These are phyloP conservation scores for Rhinopomastus cyanomelas DNA, from an alignment of 2,113 vertebrate species.

Conservation along the genomic window DNA sequence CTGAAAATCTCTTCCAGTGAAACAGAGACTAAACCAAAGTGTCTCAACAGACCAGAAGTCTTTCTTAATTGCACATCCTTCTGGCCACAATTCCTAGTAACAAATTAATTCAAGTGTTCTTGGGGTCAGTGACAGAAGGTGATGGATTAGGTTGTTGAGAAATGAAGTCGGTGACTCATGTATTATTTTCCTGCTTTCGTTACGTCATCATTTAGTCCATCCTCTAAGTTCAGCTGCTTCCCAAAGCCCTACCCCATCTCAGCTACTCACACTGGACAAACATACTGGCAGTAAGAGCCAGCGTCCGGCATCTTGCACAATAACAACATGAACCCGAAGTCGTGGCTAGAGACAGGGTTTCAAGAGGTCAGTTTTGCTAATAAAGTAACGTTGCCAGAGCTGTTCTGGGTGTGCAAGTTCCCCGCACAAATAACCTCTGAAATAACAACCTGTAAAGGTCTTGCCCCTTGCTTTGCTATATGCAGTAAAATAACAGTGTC, in stretches of 20 bases:
- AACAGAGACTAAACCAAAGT: neutral
- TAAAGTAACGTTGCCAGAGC: neutral
- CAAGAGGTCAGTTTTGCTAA: neutral
- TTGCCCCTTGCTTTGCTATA: neutral
- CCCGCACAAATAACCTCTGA: neutral
- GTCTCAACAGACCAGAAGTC: conserved; percentile 12
- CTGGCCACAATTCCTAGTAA: neutral
- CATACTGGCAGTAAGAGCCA: neutral
- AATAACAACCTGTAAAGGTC: neutral
- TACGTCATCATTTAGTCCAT: neutral
- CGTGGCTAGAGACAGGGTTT: neutral
- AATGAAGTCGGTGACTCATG: neutral
- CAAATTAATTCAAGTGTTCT: conserved; percentile 4
- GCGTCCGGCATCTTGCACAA: neutral
- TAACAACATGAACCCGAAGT: neutral
- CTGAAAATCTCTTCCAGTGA: neutral
- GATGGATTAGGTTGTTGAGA: neutral
- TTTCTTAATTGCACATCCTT: conserved; percentile 29
- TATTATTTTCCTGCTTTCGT: neutral
- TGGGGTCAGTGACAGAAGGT: neutral
- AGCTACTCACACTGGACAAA: neutral
- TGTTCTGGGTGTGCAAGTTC: neutral
- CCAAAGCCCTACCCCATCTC: neutral
- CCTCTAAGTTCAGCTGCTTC: neutral
- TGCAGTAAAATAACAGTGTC: neutral